Evolutionary conservation across 2,888 invertebrate genomes (phyloP).

Genomic region (Digitonthophagus gazella): DNA sequence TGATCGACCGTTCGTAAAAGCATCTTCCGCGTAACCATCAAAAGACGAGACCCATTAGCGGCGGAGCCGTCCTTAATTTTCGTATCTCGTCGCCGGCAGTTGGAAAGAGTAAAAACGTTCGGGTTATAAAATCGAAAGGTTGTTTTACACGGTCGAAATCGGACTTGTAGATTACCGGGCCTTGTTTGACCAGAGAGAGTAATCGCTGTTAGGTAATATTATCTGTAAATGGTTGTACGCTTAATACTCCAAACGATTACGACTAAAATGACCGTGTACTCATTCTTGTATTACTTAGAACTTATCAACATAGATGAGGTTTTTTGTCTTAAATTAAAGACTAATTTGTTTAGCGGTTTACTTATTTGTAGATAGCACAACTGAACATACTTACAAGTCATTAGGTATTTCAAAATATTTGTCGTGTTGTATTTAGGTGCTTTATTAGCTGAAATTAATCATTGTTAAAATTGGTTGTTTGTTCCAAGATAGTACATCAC

Average conservation of each 20-base stretch:
- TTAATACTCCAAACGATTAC: slow-evolving; percentile 13
- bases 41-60: slow-evolving; percentile 27
- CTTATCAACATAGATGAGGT: not conserved
- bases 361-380: no score
- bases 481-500: no score
- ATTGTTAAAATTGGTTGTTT: no score
- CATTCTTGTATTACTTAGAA: not conserved
- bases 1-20: not conserved
- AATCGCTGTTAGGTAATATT: slow-evolving; percentile 27
- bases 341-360: no score
- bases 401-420: no score
- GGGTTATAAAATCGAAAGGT: slow-evolving; percentile 41
- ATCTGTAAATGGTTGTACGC: slow-evolving; percentile 21
- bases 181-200: slow-evolving; percentile 29
- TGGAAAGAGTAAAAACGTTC: slow-evolving; percentile 36
- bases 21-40: slow-evolving; percentile 20
- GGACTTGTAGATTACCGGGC: slow-evolving; percentile 34
- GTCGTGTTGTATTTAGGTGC: no score
- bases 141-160: slow-evolving; percentile 39
- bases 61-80: slow-evolving; percentile 35
- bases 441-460: no score
- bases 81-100: slow-evolving; percentile 34
- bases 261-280: slow-evolving; percentile 23
- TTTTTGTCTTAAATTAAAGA: not conserved
- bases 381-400: no score